phyloP scores from a whole-genome alignment of 2,797 vertebrate species.

The Brachyrhaphis roseni region DNA sequence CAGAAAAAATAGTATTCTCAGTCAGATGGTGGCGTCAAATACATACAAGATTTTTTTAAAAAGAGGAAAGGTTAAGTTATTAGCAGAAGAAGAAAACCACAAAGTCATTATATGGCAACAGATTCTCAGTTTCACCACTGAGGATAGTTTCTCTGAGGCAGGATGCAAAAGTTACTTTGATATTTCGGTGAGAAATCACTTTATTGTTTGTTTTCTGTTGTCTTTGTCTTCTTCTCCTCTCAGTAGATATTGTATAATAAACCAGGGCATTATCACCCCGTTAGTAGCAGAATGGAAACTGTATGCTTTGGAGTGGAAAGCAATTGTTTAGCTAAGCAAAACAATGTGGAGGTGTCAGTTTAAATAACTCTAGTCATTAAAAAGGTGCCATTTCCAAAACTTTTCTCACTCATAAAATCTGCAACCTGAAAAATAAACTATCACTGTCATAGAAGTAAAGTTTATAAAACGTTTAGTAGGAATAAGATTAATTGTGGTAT shows the following conservation, averaged over 20 bases:
- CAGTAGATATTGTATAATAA: background rate
- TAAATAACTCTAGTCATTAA: background rate
- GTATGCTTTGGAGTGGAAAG: background rate
- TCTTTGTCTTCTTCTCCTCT: background rate
- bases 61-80: background rate
- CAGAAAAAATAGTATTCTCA: background rate
- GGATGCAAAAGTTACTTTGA: background rate
- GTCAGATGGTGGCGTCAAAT: too few relatives aligned
- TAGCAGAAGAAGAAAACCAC: background rate
- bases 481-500: slow-evolving; percentile 9
- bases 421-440: background rate
- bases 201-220: background rate
- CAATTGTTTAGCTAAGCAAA: background rate
- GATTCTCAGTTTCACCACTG: background rate
- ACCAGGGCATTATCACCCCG: background rate
- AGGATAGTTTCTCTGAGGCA: background rate
- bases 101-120: background rate
- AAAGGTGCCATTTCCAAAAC: background rate
- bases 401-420: background rate
- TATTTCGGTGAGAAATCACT: background rate
- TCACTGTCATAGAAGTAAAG: background rate
- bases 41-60: background rate
- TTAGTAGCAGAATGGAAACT: background rate
- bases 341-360: background rate
- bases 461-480: slow-evolving; percentile 1